Evolutionary conservation across 2,113 vertebrate genomes (phyloP).

Genomic region (Microtus richardsoni): DNA sequence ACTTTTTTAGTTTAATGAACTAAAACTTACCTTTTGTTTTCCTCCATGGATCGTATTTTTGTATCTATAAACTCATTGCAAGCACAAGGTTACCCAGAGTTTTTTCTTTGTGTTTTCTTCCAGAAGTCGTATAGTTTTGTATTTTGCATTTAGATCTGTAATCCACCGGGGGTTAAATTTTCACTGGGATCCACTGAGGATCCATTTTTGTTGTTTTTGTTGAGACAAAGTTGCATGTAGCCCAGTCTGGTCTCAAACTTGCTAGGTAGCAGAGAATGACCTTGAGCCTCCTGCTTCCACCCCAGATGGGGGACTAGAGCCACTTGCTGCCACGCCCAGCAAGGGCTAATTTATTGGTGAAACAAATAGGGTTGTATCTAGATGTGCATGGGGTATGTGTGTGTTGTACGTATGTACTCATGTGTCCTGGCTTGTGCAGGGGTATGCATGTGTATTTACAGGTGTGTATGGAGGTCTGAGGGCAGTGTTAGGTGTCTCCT

Average conservation of each 20-base stretch:
- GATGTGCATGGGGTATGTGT: background rate
- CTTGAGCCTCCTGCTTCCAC: background rate
- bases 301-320: background rate
- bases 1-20: background rate
- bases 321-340: background rate
- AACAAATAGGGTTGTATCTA: background rate
- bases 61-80: background rate
- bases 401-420: too few relatives aligned
- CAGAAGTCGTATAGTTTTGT: background rate
- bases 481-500: background rate
- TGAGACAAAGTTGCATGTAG: background rate
- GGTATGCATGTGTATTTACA: background rate
- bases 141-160: background rate
- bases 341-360: background rate
- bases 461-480: background rate
- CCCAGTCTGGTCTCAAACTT: background rate
- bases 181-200: background rate
- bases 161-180: background rate
- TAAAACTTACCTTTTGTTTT: background rate
- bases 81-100: background rate
- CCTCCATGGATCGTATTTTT: background rate
- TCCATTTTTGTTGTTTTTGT: background rate
- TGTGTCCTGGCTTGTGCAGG: background rate
- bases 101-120: background rate
- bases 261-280: background rate